Evolutionary conservation across 2,888 invertebrate genomes (phyloP).

Genomic region (Sarcophaga caerulescens): DNA sequence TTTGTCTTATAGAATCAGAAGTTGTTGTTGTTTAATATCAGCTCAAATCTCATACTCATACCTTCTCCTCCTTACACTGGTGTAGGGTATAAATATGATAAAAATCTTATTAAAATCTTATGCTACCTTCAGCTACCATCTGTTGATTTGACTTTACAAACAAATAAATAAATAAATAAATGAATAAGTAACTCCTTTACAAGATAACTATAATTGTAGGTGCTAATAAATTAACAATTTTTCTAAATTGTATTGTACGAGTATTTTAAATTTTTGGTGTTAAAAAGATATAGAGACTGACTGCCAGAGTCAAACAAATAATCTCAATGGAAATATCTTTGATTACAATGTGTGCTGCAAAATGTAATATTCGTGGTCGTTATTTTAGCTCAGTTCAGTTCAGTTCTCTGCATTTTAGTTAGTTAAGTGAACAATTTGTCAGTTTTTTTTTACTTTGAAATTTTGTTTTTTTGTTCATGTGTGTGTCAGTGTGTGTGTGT

Average conservation of each 20-base stretch:
- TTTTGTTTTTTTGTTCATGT: constrained; percentile 2
- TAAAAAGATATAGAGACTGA: background rate
- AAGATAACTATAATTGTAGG: background rate
- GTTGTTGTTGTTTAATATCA: no score
- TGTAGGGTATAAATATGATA: no score
- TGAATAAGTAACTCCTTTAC: background rate
- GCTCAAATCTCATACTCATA: no score
- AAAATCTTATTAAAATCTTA: no score
- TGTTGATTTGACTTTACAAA: background rate
- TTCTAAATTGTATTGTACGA: background rate
- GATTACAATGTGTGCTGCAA: background rate
- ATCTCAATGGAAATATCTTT: constrained; percentile 13
- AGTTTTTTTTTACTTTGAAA: constrained; percentile 6
- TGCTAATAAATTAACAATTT: background rate
- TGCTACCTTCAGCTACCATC: background rate
- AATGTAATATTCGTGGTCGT: background rate
- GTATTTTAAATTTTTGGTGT: background rate
- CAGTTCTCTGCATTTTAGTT: background rate
- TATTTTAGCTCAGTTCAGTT: background rate
- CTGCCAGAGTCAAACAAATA: background rate
- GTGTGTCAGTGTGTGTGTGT: no score
- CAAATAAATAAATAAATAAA: background rate
- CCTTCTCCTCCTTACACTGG: no score
- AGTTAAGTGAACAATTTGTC: constrained; percentile 54
- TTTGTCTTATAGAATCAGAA: no score